phyloP scores from a whole-genome alignment of 2,113 vertebrate genomes.

The Ailuropoda melanoleuca region DNA sequence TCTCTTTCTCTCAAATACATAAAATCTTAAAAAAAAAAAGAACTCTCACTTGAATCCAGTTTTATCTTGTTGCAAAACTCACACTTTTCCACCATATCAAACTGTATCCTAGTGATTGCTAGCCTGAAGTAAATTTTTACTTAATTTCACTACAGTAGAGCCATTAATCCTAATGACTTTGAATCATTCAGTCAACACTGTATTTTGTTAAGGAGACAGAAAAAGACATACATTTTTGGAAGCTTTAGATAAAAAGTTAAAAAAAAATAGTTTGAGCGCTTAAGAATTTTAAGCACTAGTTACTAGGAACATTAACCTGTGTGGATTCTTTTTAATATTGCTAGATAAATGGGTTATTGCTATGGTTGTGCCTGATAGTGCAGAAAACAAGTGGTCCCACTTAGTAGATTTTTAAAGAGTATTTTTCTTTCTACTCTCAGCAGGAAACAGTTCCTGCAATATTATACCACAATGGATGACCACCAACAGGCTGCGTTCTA shows the following conservation, averaged over 20 bases:
- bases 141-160: not conserved
- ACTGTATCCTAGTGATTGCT: not conserved
- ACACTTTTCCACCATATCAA: not conserved
- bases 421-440: slow-evolving; percentile 49
- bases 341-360: not conserved
- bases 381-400: not conserved
- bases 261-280: not conserved
- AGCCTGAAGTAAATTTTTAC: not conserved
- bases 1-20: not conserved
- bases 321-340: not conserved
- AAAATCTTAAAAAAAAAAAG: not conserved
- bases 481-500: slow-evolving; percentile 84
- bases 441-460: slow-evolving; percentile 63
- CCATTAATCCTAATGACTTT: not conserved
- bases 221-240: not conserved
- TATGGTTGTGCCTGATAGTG: not conserved
- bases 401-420: slow-evolving; percentile 20
- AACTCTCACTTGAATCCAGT: not conserved
- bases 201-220: slow-evolving; percentile 33
- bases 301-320: not conserved
- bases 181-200: not conserved
- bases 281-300: slow-evolving; percentile 22
- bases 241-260: slow-evolving; percentile 44
- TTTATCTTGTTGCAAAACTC: not conserved
- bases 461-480: not conserved